phyloP scores from a whole-genome alignment of 2,113 vertebrate genomes.

The Alaudala cheleensis region DNA sequence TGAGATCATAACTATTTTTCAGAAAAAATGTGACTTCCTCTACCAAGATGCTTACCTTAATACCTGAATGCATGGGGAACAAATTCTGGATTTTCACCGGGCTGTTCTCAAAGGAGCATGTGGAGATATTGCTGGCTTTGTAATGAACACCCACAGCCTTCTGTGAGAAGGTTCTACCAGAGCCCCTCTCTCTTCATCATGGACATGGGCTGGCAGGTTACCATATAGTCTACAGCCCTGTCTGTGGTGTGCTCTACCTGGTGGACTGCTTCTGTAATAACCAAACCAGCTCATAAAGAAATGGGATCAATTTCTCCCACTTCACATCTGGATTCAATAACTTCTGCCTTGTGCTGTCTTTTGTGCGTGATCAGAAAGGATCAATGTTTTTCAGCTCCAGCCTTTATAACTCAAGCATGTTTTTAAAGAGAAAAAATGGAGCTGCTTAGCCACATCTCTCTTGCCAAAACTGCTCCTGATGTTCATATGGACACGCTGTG shows the following conservation, averaged over 20 bases:
- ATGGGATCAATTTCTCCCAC: background rate
- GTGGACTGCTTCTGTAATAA: background rate
- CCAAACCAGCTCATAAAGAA: background rate
- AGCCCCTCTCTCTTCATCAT: background rate
- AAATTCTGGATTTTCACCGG: background rate
- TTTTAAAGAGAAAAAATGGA: background rate
- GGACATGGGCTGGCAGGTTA: background rate
- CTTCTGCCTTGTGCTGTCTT: background rate
- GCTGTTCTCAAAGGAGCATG: background rate
- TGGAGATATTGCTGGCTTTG: background rate
- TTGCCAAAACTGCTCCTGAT: background rate
- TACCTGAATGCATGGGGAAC: background rate
- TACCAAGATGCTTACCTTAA: background rate
- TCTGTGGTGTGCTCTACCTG: background rate
- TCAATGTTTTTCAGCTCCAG: background rate
- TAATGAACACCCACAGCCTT: background rate
- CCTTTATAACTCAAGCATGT: background rate
- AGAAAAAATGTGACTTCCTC: background rate
- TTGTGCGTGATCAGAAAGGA: background rate
- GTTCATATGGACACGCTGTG: background rate
- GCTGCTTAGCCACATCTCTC: rapidly evolving
- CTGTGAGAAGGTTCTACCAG: background rate
- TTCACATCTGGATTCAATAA: background rate
- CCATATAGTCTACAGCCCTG: background rate
- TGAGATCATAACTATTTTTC: background rate